Conservation (phyloP, 2,113 vertebrate genomes). For the Gavia stellata region DNA sequence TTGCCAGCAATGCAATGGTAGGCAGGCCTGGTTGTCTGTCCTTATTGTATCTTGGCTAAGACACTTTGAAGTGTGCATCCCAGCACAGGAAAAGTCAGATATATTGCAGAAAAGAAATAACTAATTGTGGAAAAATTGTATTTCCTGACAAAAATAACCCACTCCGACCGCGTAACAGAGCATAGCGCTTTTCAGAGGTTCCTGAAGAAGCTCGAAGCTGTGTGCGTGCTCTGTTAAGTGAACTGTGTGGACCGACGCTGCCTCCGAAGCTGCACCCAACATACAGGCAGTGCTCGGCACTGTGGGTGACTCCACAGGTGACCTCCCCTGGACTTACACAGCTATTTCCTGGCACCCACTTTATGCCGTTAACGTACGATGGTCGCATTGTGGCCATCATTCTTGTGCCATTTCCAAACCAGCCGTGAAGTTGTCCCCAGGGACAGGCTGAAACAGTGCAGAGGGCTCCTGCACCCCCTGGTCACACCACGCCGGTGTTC, state of each 20-base stretch:
- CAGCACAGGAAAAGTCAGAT: background rate
- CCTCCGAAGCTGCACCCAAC: background rate
- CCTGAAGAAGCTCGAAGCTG: background rate
- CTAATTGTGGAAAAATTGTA: background rate
- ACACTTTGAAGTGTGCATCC: background rate
- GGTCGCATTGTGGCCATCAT: too few species aligned
- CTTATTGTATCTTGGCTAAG: fast-evolving
- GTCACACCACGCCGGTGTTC: background rate
- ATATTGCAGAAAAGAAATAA: background rate
- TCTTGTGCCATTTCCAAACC: background rate
- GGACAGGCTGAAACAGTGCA: background rate
- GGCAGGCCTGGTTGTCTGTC: background rate
- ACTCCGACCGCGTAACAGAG: background rate
- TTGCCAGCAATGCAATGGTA: fast-evolving
- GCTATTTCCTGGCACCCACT: too few species aligned
- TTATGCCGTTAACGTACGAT: fast-evolving
- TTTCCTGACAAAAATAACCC: background rate
- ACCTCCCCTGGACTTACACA: too few species aligned
- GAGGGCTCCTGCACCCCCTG: background rate
- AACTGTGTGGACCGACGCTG: too few species aligned
- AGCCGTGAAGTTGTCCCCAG: too few species aligned
- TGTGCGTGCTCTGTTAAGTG: background rate
- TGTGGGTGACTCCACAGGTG: background rate
- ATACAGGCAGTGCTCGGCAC: background rate
- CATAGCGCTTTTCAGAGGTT: background rate